Base-by-base conservation (phyloP, 35 echinoderm and acorn worm species). In the Acanthaster planci region DNA sequence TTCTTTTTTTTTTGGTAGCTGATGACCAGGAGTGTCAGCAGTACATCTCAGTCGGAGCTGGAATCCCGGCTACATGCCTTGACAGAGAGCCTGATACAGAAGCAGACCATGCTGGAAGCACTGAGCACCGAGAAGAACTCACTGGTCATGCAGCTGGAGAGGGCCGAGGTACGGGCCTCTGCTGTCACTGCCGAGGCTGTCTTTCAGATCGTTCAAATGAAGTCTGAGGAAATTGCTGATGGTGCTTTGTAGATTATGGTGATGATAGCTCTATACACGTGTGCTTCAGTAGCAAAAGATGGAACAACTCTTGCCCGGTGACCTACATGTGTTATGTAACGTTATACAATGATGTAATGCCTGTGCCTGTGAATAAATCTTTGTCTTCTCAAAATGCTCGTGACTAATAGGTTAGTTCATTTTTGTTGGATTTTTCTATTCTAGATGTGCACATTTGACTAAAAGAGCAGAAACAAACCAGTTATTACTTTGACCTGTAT, bases 71-170 rank as follows among this genome's bases (percentile, higher is more conserved):
- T 99, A 6, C 83, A 90, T 83, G 83, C 96, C 37, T 47, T 99
- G 32, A 99, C 96, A 37, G 96, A 99, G 75, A 99, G 96, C 51
- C 83, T 99, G 1, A 99, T 99, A n/a, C 96, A 99, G 78, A 99
- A 99, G 53, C 96, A 99, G 57, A 99, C 96, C 2, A 91, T 99
- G 96, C 67, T 99, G 52, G 96, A 99, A 68, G 80, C 96, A 34
- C 77, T 99, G 40, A 86, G 96, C 51, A 99, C 92, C 37, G 96
- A 99, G 89, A 99, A 99, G 84, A 99, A 94, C 50, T 99, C 96
- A 54, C 83, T 99, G 2, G 76, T 81, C 36, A 77, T 94, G 27
- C 96, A 99, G 39, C 89, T 99, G 19, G 96, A 99, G 75, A 94
- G 96, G 60, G 18, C 89, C 39, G 88, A 99, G 96, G 96, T 99